Conservation (phyloP, 2,113 vertebrate genomes). For the Myiagra hebetior region DNA sequence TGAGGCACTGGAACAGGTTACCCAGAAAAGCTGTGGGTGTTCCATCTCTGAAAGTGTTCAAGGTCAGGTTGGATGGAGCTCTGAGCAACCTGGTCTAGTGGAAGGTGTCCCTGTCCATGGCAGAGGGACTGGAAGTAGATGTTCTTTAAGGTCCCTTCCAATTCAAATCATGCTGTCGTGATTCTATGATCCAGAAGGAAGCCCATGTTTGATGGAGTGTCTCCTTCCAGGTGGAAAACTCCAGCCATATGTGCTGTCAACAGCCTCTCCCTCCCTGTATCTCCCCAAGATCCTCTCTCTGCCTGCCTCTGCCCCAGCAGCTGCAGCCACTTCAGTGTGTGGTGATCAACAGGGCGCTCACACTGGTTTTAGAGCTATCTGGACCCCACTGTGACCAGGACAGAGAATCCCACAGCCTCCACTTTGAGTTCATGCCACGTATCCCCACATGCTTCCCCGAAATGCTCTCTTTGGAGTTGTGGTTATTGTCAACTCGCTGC, state of each 20-base stretch:
- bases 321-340: not conserved
- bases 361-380: not conserved
- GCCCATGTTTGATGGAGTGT: not conserved
- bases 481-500: not conserved
- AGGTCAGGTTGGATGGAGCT: not conserved
- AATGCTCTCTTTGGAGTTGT: fast-evolving
- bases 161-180: not conserved
- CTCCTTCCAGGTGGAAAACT: not conserved
- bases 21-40: not conserved
- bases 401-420: not conserved
- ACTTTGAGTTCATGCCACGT: fast-evolving
- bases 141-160: not conserved
- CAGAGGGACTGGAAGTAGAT: not conserved
- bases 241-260: fast-evolving
- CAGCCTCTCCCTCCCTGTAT: fast-evolving
- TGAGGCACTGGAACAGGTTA: not conserved
- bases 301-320: not conserved
- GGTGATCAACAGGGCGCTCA: not conserved
- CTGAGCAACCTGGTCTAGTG: not conserved
- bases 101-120: not conserved
- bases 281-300: not conserved
- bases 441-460: not conserved
- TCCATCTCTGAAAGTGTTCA: not conserved
- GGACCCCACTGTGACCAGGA: not conserved
- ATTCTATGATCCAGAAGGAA: not conserved